Base-by-base conservation (phyloP, 2,888 invertebrate species). In the Temnothorax ravouxi region DNA sequence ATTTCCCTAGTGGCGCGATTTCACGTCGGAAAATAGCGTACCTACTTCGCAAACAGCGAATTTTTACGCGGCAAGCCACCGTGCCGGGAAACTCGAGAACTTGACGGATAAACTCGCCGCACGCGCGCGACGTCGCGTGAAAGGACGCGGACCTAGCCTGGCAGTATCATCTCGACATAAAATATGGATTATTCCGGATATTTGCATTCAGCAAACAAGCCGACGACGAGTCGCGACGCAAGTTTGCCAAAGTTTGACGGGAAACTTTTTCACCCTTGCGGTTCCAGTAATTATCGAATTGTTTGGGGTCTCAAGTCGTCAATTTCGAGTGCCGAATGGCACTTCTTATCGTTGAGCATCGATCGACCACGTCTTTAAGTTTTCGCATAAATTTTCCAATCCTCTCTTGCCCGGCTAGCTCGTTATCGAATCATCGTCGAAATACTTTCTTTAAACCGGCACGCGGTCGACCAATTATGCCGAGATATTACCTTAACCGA, bases 121-220 rank as follows among this genome's bases (percentile, higher is more conserved):
- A 87, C 89, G 89, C 89, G 91, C 89, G 91, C 89, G 83, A 84
- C 77, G 61, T 79, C 83, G 76, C 84, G 80, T 64, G 87, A 87
- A 83, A 86, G 79, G 82, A 74, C 67, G 54, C 88, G 76, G 85
- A 87, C 88, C 90, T 87, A 86, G 90, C 85, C 90, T 88, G 91
- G 88, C 86, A 91, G 91, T 92, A 93, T 93, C 93, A 91, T 92
- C 91, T 90, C 91, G 91, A 91, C 92, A 92, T 94, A 93, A 94
- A 94, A 94, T 94, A 94, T 94, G 94, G 93, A 94, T 94, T 94
- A 94, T 94, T 94, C 94, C 91, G 87, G 91, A 90, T 92, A 94
- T 94, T 94, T 94, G 93, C 94, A 94, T 94, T 93, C 85, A 92
- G 92, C 93, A 94, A 94, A 94, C 93, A 93, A 93, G 91, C 91